Evolutionary conservation across 2,113 vertebrate species (phyloP).

Genomic region (Zosterops borbonicus): DNA sequence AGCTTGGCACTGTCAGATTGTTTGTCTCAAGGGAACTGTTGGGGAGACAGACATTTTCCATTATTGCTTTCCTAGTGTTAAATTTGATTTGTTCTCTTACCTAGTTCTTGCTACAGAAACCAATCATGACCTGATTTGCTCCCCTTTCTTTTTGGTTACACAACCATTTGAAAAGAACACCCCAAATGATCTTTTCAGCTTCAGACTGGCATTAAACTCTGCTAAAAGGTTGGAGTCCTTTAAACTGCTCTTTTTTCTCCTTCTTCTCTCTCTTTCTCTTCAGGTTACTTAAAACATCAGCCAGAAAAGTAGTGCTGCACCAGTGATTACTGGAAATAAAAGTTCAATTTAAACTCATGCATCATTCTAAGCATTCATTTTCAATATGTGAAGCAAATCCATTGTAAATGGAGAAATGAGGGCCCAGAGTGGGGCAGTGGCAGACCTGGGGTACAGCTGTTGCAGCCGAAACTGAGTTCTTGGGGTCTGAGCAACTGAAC

Average conservation of each 20-base stretch:
- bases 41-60: slow-evolving; percentile 3
- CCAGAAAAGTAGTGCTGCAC: not conserved
- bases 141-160: not conserved
- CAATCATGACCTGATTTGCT: slow-evolving; percentile 31
- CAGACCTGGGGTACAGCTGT: not conserved
- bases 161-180: not conserved
- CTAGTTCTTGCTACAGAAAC: slow-evolving; percentile 12
- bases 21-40: slow-evolving; percentile 24
- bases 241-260: not conserved
- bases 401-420: not conserved
- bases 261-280: not conserved
- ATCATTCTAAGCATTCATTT: not conserved
- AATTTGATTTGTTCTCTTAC: slow-evolving; percentile 50
- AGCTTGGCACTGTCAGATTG: not conserved
- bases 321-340: not conserved
- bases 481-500: not conserved
- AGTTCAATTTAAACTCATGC: not conserved
- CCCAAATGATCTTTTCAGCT: not conserved
- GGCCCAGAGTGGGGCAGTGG: not conserved
- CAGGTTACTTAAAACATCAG: not conserved
- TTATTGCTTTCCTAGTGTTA: slow-evolving; percentile 42
- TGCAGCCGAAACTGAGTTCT: not conserved
- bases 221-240: not conserved
- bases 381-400: not conserved
- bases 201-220: not conserved